Base-by-base conservation (phyloP, 1,140 invertebrate genomes). In the Drosophila sulfurigaster region DNA sequence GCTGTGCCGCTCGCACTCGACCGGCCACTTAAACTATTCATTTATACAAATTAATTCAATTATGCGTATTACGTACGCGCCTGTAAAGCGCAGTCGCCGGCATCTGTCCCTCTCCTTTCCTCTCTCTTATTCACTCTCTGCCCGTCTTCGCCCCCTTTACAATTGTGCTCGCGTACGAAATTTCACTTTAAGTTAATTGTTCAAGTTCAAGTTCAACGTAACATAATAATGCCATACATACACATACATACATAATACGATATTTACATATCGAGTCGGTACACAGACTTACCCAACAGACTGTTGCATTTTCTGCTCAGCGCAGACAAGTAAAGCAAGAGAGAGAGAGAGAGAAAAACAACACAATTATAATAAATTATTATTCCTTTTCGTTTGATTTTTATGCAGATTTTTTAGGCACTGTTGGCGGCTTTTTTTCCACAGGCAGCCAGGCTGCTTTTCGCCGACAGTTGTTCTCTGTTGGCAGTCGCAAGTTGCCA, bases 1-100 rank as follows among this genome's bases (percentile, higher is more conserved):
- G 69, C 65, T 59, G 5, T 78, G 52, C 13, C 75, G 58, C 78
- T 86, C 64, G 75, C 82, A 79, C 79, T 71, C 73, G 79, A 72
- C 78, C 79, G 85, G 71, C 85, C 85, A 89, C 85, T 89, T 89
- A 89, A 89, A 89, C 85, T 89, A 89, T 89, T 89, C 85, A 89
- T 89, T 89, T 89, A 89, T 89, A 89, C 85, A 89, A 89, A 89
- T 89, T 89, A 89, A 89, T 89, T 89, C 85, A 89, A 89, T 89
- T 89, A 89, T 89, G 85, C 85, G 85, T 89, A 89, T 89, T 89
- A 89, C 85, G 85, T 89, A 89, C 85, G 85, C 85, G 85, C 69
- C 82, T 83, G 80, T 87, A 87, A 87, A 87, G 83, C 83, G 83
- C 83, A 87, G 83, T 87, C 83, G 83, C 74, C 74, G 77, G 66